Evolutionary conservation across 2,113 vertebrate species (phyloP), one percentile per base, ranked within the genome.

Genomic region (Antennarius striatus): DNA sequence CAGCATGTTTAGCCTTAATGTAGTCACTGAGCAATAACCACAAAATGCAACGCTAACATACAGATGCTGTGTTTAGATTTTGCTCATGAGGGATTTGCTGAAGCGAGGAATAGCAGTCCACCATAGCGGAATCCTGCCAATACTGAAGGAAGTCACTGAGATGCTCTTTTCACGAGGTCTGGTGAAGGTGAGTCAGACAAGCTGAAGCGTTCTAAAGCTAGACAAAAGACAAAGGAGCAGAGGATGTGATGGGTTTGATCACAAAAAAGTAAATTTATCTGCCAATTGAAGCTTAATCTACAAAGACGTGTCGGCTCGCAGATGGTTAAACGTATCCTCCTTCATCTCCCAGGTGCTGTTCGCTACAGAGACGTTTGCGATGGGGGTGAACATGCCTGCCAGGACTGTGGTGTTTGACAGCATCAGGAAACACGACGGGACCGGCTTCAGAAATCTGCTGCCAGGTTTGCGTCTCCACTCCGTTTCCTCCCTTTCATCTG

Each of bases 381-480:
- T 98, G 96, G 96, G 96, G 0, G 95, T 98, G 28, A 97, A 96
- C 82, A 98, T 98, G 96, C 96, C 96, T 0, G 95, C 96, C 10
- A 93, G 96, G 45, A 98, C 95, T 0, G 95, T 97, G 72, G 95
- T 98, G 70, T 98, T 98, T 1, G 94, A 98, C 88, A 95, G 93
- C 71, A 95, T 95, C 84, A 91, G 95, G 53, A 97, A 97, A 71
- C 95, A 96, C 0, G 96, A 97, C 1, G 96, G 96, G 8, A 91
- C 93, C 0, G 87, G 93, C 71, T 97, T 96, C 71, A 91, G 96
- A 59, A 96, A 97, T 73, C 93, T 98, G 62, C 92, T 95, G 40
- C 95, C 96, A 13, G 95, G 96, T 93, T 80, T 5, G 47, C 4
- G 3, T 56, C 55, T 32, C 28, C 39, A 11, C 48, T 47, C 62